phyloP scores from a whole-genome alignment of 2,888 invertebrate species.

The Leptothorax acervorum region DNA sequence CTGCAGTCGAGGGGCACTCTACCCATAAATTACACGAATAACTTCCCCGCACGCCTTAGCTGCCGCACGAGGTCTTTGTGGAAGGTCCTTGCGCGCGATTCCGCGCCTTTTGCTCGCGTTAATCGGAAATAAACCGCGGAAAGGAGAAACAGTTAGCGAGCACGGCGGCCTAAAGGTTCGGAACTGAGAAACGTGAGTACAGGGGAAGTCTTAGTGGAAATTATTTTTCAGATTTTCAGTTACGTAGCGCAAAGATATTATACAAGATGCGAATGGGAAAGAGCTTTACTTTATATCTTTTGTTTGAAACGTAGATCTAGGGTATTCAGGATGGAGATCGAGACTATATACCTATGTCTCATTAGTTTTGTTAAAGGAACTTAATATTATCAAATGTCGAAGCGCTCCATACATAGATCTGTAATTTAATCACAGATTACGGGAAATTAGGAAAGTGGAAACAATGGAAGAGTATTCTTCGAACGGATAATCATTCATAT shows the following conservation, averaged over 20 bases:
- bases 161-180: background rate
- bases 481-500: background rate
- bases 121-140: conserved; percentile 26
- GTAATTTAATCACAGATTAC: background rate
- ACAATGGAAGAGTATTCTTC: background rate
- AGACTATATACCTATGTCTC: background rate
- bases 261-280: background rate
- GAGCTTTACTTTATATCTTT: background rate
- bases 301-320: background rate
- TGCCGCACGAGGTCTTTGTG: conserved; percentile 27
- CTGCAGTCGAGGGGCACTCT: conserved; percentile 53
- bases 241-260: background rate
- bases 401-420: background rate
- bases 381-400: background rate
- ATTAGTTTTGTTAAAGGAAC: background rate
- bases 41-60: conserved; percentile 46
- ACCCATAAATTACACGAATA: conserved; percentile 71
- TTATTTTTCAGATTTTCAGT: background rate
- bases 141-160: background rate
- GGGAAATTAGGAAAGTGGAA: background rate
- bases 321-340: background rate
- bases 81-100: conserved; percentile 24
- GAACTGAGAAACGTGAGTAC: background rate
- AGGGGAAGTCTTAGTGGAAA: background rate
- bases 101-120: conserved; percentile 28